phyloP scores from a whole-genome alignment of 2,888 invertebrate genomes.

The Calliopum simillimum region DNA sequence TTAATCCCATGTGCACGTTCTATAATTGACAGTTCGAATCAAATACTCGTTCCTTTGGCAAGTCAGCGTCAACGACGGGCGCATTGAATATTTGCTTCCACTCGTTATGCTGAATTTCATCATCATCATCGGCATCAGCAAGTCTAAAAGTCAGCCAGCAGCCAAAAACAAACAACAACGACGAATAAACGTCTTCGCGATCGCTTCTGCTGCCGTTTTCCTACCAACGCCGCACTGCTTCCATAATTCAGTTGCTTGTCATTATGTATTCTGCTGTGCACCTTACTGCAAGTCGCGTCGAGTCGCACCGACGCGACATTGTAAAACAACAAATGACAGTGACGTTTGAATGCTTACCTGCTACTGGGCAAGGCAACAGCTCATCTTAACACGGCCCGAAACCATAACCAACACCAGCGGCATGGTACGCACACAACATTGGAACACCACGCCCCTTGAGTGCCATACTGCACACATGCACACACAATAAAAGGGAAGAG shows the following conservation, averaged over 20 bases:
- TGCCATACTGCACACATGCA: not conserved
- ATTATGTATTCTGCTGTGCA: too few species aligned
- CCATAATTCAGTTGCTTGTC: not conserved
- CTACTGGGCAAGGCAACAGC: constrained; percentile 23
- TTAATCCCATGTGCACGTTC: constrained; percentile 43
- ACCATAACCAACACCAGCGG: not conserved
- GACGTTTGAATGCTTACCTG: constrained; percentile 18
- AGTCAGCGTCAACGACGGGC: constrained; percentile 10
- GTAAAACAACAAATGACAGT: constrained; percentile 25
- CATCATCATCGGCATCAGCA: constrained; percentile 31
- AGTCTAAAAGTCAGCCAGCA: constrained; percentile 17
- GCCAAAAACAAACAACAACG: constrained; percentile 22
- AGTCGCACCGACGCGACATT: not conserved
- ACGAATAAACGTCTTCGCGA: constrained; percentile 18
- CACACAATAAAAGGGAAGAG: not conserved
- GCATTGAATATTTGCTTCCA: constrained; percentile 8
- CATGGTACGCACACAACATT: not conserved
- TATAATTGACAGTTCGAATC: constrained; percentile 60
- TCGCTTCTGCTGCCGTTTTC: constrained; percentile 14
- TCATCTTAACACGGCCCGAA: not conserved
- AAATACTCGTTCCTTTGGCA: constrained; percentile 51
- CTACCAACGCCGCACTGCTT: constrained; percentile 11
- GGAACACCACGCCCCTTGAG: constrained; percentile 6
- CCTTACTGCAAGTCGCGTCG: not conserved
- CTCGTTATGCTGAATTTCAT: constrained; percentile 23